Evolutionary conservation across 2,797 vertebrate genomes (phyloP).

Genomic region (Bufotes viridis): DNA sequence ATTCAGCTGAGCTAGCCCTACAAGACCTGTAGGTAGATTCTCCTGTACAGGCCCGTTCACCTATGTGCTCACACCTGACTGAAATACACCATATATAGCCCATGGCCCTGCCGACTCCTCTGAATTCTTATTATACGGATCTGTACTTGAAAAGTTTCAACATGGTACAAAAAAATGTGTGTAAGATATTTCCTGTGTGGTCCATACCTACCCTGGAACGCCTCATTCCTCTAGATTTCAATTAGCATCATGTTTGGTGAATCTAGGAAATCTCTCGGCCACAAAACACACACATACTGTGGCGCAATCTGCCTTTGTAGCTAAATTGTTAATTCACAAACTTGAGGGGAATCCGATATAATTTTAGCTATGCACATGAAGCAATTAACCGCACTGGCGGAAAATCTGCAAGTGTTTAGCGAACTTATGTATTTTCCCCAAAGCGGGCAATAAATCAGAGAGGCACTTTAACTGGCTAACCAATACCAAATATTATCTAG

Average conservation of each 20-base stretch:
- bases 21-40: too few species aligned
- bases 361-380: not conserved
- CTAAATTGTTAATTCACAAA: not conserved
- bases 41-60: too few species aligned
- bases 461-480: constrained; percentile 3
- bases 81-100: too few species aligned
- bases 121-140: too few species aligned
- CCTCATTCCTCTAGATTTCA: not conserved
- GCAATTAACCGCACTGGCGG: constrained; percentile 11
- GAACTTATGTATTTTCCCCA: constrained; percentile 5
- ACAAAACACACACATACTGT: not conserved
- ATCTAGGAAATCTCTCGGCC: not conserved
- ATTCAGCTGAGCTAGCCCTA: too few species aligned
- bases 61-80: too few species aligned
- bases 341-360: not conserved
- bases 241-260: not conserved
- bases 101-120: too few species aligned
- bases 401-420: constrained; percentile 26
- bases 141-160: too few species aligned
- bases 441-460: constrained; percentile 17
- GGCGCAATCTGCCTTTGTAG: not conserved
- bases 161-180: not conserved
- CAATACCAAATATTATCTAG: constrained; percentile 28
- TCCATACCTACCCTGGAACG: not conserved
- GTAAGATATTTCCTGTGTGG: not conserved